A percentile compares a stretch with the other conserved stretches of the same genome.
phyloP scores from a whole-genome alignment of 53 echinoderm and acorn worm species.

The Paracentrotus lividus region DNA sequence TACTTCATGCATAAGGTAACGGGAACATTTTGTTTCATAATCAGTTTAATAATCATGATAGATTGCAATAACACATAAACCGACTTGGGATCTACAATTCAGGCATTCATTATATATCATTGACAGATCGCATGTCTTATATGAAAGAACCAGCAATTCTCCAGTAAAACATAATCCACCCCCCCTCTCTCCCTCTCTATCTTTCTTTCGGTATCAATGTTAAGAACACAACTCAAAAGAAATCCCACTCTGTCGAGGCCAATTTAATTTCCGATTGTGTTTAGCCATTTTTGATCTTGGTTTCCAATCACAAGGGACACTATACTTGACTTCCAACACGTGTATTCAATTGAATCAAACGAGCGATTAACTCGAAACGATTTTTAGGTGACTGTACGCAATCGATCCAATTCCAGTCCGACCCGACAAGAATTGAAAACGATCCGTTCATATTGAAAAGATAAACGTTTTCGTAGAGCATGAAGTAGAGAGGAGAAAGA shows the following conservation, averaged over 20 bases:
- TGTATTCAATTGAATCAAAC: slow-evolving; percentile 34
- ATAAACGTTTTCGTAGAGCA: background rate
- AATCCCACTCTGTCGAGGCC: background rate
- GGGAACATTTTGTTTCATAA: too few relatives aligned
- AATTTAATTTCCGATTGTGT: slow-evolving; percentile 47
- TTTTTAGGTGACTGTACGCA: slow-evolving; percentile 16
- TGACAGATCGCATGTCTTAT: background rate
- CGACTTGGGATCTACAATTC: background rate
- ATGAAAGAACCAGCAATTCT: background rate
- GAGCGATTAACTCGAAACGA: slow-evolving; percentile 36
- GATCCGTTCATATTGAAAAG: slow-evolving; percentile 18
- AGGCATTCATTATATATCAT: background rate
- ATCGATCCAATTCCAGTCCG: slow-evolving; percentile 3
- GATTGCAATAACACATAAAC: too few relatives aligned
- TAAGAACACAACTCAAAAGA: background rate
- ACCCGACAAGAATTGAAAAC: background rate
- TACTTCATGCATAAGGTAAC: too few relatives aligned
- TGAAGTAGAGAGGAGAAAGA: background rate
- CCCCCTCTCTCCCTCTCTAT: background rate
- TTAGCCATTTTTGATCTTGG: slow-evolving; percentile 27
- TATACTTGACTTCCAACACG: background rate
- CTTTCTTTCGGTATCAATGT: background rate
- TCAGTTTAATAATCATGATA: too few relatives aligned
- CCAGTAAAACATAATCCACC: background rate
- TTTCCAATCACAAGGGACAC: background rate